These are phyloP conservation scores for Peribatodes rhomboidaria DNA, from an alignment of 2,888 invertebrate species.

Conservation along the genomic window DNA sequence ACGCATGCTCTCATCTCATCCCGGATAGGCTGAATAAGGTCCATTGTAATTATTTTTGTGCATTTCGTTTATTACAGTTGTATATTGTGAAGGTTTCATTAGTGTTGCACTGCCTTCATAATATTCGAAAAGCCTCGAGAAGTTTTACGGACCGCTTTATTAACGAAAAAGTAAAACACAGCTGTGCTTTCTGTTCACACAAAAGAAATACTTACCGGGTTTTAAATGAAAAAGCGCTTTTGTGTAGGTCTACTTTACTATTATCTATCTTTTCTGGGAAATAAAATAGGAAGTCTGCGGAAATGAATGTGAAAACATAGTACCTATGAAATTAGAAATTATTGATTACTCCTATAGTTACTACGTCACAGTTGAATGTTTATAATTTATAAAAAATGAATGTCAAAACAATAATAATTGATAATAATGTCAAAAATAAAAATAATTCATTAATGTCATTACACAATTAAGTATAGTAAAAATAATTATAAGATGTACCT, in stretches of 20 bases:
- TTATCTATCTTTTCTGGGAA: constrained; percentile 11
- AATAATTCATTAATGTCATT: too few species aligned
- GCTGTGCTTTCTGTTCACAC: constrained; percentile 38
- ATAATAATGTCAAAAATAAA: too few species aligned
- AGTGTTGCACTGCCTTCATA: constrained; percentile 27
- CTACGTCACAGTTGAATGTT: too few species aligned
- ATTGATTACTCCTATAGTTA: too few species aligned
- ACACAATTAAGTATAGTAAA: too few species aligned
- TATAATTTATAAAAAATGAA: too few species aligned
- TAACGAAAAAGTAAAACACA: constrained; percentile 41
- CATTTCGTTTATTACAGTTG: not conserved
- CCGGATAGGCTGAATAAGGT: too few species aligned
- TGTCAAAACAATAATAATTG: too few species aligned
- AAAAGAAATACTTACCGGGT: constrained; percentile 34
- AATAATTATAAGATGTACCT: too few species aligned
- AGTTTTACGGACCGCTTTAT: constrained; percentile 39
- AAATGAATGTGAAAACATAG: too few species aligned
- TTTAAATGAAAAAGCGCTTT: constrained; percentile 41
- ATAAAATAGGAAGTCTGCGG: not conserved
- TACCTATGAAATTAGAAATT: too few species aligned
- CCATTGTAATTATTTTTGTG: not conserved
- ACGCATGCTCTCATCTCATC: too few species aligned
- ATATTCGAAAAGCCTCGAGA: constrained; percentile 35
- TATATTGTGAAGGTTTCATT: constrained; percentile 10
- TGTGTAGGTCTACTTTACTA: constrained; percentile 24